Conservation (phyloP, 2,888 invertebrate genomes). For the Tipula helvola region DNA sequence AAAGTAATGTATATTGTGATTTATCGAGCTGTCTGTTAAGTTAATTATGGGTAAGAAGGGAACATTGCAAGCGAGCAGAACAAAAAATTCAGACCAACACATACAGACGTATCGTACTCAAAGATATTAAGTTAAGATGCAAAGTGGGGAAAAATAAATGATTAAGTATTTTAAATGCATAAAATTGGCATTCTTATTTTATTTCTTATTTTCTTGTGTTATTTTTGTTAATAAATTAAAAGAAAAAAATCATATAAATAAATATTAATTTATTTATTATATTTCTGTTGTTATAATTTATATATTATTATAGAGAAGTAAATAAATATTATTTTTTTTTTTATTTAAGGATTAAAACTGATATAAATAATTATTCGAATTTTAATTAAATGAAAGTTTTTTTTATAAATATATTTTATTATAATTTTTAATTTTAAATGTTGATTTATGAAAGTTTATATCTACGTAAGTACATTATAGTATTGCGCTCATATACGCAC, state of each 20-base stretch:
- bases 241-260: constrained; percentile 4
- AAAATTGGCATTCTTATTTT: constrained; percentile 7
- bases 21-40: constrained; percentile 8
- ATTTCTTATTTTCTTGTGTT: not conserved
- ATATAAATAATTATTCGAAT: not conserved
- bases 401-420: not conserved
- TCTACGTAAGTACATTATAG: not conserved
- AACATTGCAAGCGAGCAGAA: constrained; percentile 4
- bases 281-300: constrained; percentile 4
- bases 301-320: not conserved
- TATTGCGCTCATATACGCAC: not conserved
- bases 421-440: constrained; percentile 4
- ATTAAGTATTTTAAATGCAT: constrained; percentile 8
- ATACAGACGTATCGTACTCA: not conserved
- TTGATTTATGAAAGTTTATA: not conserved
- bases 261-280: not conserved
- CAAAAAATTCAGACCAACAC: not conserved
- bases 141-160: constrained; percentile 9
- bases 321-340: not conserved
- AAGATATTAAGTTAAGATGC: not conserved
- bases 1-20: not conserved
- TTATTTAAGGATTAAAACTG: not conserved
- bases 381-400: not conserved
- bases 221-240: not conserved
- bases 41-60: constrained; percentile 9